Evolutionary conservation across 1,140 invertebrate species (phyloP), one percentile per base, ranked within the genome.

Genomic region (Leptopilina clavipes): DNA sequence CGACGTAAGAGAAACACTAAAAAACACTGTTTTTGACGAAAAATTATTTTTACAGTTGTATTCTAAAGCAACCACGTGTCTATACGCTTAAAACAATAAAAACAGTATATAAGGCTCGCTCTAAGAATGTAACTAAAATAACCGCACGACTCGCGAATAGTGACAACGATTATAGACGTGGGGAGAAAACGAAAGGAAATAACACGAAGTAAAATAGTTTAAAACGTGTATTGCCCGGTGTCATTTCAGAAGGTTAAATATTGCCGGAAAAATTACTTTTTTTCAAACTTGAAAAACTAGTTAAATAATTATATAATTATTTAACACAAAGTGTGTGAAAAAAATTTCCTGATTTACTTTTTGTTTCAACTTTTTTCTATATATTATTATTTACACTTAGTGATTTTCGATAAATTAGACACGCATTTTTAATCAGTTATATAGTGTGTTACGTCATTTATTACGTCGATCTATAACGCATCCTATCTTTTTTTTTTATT

Each of bases 181-280:
- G 59, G 59, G 59, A 65, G 19, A 65, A 65, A 65, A 25, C 59
- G 59, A 65, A 65, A 65, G 59, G 59, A 65, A 65, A 65, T 65
- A 31, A 65, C n/a, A 0, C 59, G 19, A 65, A 31, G 10, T 5
- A 65, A 65, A 65, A 31, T 31, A n/a, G 22, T 25, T 12, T 17
- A 25, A 25, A 19, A 65, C n/a, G 12, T 31, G 25, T 2, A 1
- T 65, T n/a, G 12, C 48, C 48, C 6, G n/a, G 48, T 31, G 25
- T 52, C n/a, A 37, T 31, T 37, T 31, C 7, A 65, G 25, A 65
- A 65, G 14, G 14, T n/a, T 31, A n/a, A 65, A 12, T n/a, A 22
- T 10, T 22, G 2, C 7, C 25, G 52, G 17, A 22, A 12, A 59
- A 59, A 9, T 59, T 8, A 3, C 8, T 59, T 11, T 59, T 59